Evolutionary conservation across 2,888 invertebrate species (phyloP).

Genomic region (Junonia oenone): DNA sequence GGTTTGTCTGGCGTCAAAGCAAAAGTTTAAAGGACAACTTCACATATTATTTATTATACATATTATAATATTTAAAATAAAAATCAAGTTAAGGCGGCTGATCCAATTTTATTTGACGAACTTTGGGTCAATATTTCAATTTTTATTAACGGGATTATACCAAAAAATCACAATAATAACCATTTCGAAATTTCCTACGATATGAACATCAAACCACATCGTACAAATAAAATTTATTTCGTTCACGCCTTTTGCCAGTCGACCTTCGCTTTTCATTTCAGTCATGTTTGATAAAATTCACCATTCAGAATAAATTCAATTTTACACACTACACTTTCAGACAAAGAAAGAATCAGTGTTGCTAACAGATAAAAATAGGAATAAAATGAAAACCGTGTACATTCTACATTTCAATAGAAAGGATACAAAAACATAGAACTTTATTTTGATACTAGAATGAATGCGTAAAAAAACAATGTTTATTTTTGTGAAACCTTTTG

Average conservation of each 20-base stretch:
- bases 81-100: too few relatives aligned
- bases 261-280: neutral
- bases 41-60: too few relatives aligned
- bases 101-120: too few relatives aligned
- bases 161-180: too few relatives aligned
- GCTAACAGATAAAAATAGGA: neutral
- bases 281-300: neutral
- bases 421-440: neutral
- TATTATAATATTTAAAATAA: too few relatives aligned
- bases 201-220: neutral
- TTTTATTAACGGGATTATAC: too few relatives aligned
- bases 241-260: neutral
- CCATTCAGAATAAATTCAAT: neutral
- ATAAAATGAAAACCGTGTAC: neutral
- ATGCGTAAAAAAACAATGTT: neutral
- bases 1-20: too few relatives aligned
- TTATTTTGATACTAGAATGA: neutral
- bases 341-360: neutral
- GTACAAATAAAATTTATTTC: neutral
- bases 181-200: too few relatives aligned
- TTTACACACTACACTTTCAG: neutral
- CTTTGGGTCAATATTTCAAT: too few relatives aligned
- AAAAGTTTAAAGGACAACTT: too few relatives aligned
- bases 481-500: too few relatives aligned
- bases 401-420: neutral